Conservation (phyloP, 1,140 invertebrate genomes). For the Dolichoris vasculosae region DNA sequence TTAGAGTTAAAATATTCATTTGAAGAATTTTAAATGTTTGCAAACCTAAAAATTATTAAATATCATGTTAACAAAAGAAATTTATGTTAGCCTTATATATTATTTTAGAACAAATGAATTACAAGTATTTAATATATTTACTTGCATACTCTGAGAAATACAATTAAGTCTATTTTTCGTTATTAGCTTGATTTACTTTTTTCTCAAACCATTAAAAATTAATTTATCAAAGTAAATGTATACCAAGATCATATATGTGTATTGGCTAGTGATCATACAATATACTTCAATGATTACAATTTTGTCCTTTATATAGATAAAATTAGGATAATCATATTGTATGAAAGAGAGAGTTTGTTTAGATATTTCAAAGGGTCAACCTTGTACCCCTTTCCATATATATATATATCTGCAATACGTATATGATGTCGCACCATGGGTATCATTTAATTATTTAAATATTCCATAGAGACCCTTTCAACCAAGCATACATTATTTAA, state of each 20-base stretch:
- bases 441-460: slow-evolving; percentile 55
- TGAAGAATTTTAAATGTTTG: too few relatives aligned
- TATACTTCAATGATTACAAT: not conserved
- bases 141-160: too few relatives aligned
- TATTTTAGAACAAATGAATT: too few relatives aligned
- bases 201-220: not conserved
- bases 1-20: too few relatives aligned
- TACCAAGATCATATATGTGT: not conserved
- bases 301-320: not conserved
- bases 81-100: too few relatives aligned
- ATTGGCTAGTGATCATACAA: not conserved
- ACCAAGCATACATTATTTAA: not conserved
- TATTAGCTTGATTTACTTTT: not conserved
- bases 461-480: slow-evolving; percentile 46
- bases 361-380: slow-evolving; percentile 35
- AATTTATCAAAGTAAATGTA: slow-evolving; percentile 8
- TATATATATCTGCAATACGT: not conserved
- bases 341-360: not conserved
- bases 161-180: not conserved
- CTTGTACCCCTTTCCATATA: not conserved
- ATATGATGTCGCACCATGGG: slow-evolving; percentile 52
- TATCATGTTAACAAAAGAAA: too few relatives aligned
- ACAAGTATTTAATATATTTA: not conserved
- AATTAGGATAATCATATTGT: slow-evolving; percentile 10
- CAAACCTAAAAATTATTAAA: too few relatives aligned